phyloP scores from a whole-genome alignment of 2,113 vertebrate genomes.

The Chamaetylas fuelleborni region DNA sequence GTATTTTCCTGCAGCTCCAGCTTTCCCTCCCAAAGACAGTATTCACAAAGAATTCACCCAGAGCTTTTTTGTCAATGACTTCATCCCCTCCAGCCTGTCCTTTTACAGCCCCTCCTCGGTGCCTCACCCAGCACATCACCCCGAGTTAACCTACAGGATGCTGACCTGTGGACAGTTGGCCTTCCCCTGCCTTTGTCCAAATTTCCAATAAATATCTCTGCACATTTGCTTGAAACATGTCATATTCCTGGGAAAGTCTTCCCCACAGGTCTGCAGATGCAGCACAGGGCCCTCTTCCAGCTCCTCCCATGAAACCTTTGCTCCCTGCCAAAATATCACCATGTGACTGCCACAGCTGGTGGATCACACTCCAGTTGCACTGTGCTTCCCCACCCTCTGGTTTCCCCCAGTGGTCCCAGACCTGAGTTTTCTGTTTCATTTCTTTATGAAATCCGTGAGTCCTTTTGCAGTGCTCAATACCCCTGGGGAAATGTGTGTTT shows the following conservation, averaged over 20 bases:
- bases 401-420: background rate
- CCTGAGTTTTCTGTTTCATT: background rate
- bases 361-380: background rate
- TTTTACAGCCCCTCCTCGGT: background rate
- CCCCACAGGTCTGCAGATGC: background rate
- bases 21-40: slow-evolving; percentile 29
- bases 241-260: background rate
- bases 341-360: background rate
- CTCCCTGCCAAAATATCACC: background rate
- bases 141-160: background rate
- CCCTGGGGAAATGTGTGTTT: background rate
- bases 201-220: background rate
- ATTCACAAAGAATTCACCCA: slow-evolving; percentile 24
- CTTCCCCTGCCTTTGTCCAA: background rate
- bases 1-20: slow-evolving; percentile 4
- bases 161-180: background rate
- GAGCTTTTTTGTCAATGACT: slow-evolving; percentile 17
- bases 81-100: background rate
- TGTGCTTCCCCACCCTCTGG: background rate
- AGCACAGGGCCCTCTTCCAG: background rate
- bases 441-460: background rate
- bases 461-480: background rate
- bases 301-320: background rate
- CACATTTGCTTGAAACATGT: background rate
- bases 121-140: background rate